Conservation (phyloP, 2,888 invertebrate species). For the Rapana venosa region DNA sequence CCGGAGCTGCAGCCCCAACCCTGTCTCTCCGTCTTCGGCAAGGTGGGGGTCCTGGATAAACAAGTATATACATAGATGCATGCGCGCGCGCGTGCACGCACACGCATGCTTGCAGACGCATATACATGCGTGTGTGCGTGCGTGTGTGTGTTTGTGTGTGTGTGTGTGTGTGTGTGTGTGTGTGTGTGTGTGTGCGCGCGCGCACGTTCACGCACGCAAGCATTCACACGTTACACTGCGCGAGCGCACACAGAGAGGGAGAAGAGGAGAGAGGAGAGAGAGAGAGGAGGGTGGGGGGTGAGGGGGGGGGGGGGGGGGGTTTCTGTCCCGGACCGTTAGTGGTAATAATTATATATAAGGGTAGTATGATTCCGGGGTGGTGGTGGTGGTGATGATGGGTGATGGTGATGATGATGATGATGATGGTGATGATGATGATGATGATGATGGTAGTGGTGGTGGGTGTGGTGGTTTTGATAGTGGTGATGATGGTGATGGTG, state of each 20-base stretch:
- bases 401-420: neutral
- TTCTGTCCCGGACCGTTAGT: neutral
- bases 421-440: neutral
- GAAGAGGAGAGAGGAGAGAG: too few relatives aligned
- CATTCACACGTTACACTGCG: too few relatives aligned
- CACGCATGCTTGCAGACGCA: too few relatives aligned
- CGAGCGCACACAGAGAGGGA: too few relatives aligned
- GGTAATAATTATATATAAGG: neutral
- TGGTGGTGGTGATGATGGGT: neutral
- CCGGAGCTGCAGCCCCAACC: constrained; percentile 57
- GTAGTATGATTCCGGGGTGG: neutral
- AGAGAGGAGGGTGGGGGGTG: too few relatives aligned
- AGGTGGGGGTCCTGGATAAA: constrained; percentile 58
- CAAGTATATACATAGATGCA: neutral
- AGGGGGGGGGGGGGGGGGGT: too few relatives aligned
- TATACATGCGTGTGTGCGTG: neutral
- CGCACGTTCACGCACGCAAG: too few relatives aligned
- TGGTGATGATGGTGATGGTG: constrained; percentile 3
- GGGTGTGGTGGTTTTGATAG: neutral
- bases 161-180: too few relatives aligned
- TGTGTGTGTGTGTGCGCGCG: too few relatives aligned
- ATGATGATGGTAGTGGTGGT: neutral
- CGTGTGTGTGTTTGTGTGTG: neutral
- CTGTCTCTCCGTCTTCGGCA: constrained; percentile 67
- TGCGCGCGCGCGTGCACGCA: neutral